phyloP scores from a whole-genome alignment of 2,888 invertebrate genomes.

The Tachina fera region DNA sequence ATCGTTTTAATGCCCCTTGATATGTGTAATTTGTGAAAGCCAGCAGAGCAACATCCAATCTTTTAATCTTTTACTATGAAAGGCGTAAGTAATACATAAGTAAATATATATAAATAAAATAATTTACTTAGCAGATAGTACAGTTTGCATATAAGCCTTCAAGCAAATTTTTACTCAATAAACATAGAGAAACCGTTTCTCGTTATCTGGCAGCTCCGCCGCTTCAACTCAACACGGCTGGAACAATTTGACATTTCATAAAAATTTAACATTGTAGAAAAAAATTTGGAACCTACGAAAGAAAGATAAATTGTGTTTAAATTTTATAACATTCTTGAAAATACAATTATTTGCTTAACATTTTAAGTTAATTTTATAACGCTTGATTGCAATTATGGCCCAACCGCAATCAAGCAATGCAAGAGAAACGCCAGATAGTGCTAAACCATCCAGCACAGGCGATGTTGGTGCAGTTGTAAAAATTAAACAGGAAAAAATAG shows the following conservation, averaged over 20 bases:
- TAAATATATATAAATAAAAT: too few relatives aligned
- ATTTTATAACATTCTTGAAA: not conserved
- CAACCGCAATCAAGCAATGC: not conserved
- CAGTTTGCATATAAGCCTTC: too few relatives aligned
- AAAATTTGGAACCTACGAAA: constrained; percentile 7
- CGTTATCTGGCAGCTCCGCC: constrained; percentile 12
- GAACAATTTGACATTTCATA: constrained; percentile 53
- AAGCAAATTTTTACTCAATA: too few relatives aligned
- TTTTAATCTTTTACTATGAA: too few relatives aligned
- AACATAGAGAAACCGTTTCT: too few relatives aligned
- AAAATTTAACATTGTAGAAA: constrained; percentile 52
- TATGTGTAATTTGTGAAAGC: too few relatives aligned
- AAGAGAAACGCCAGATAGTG: constrained; percentile 4
- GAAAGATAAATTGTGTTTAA: constrained; percentile 40
- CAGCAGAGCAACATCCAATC: too few relatives aligned
- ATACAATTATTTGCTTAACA: not conserved
- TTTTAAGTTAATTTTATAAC: not conserved
- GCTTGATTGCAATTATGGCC: constrained; percentile 30
- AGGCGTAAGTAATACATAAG: too few relatives aligned
- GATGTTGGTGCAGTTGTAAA: constrained; percentile 60
- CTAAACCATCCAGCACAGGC: constrained; percentile 1
- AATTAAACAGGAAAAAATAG: constrained; percentile 80
- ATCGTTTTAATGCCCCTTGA: too few relatives aligned
- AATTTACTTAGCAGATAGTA: too few relatives aligned
- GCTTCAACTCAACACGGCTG: constrained; percentile 40